Conservation (phyloP, 2,888 invertebrate species). For the Melitaea athalia region DNA sequence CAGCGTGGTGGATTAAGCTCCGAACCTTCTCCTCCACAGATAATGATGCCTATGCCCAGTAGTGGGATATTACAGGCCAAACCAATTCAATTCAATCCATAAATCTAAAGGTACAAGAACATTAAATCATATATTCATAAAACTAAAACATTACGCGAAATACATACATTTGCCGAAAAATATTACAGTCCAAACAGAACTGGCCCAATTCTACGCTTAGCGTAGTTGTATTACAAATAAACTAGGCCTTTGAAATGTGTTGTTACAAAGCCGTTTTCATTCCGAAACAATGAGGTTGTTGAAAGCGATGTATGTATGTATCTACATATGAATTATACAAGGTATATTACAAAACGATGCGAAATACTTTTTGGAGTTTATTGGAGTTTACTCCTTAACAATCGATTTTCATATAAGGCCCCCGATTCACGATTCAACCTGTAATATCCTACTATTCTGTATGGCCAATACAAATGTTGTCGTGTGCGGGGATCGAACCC, state of each 20-base stretch:
- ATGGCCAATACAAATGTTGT: too few species aligned
- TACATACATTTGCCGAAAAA: conserved; percentile 13
- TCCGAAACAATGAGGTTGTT: conserved; percentile 33
- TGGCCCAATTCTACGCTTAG: conserved; percentile 24
- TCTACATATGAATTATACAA: too few species aligned
- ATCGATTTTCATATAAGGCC: too few species aligned
- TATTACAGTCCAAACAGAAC: conserved; percentile 7
- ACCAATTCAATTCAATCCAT: background rate
- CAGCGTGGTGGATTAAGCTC: too few species aligned
- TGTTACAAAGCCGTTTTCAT: conserved; percentile 31
- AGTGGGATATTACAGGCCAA: too few species aligned
- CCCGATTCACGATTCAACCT: too few species aligned
- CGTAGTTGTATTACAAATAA: conserved; percentile 30
- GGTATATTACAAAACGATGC: conserved; percentile 1
- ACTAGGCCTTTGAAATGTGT: conserved; percentile 34
- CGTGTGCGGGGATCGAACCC: too few species aligned
- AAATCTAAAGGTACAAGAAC: background rate
- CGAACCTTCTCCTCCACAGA: too few species aligned
- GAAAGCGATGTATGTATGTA: conserved; percentile 10
- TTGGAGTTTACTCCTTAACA: too few species aligned
- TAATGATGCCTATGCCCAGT: too few species aligned
- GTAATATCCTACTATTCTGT: too few species aligned
- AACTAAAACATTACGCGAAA: background rate
- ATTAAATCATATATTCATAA: background rate
- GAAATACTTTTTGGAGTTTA: background rate